Evolutionary conservation across 2,797 vertebrate genomes (phyloP).

Genomic region (Knipowitschia caucasica): DNA sequence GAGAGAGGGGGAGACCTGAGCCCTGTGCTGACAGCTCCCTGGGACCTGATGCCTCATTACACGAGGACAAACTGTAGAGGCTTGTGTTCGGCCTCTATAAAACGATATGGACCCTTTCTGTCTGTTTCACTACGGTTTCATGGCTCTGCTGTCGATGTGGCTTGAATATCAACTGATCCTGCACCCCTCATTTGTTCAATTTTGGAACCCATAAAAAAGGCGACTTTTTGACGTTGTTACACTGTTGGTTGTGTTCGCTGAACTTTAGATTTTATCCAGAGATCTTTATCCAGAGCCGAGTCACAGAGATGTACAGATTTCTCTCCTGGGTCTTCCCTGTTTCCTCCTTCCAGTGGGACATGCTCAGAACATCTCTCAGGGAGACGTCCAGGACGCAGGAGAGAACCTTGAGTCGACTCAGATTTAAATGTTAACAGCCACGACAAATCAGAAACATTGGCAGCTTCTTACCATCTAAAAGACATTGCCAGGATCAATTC

Average conservation of each 20-base stretch:
- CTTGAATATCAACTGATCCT: constrained; percentile 13
- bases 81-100: constrained; percentile 48
- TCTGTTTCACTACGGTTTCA: constrained; percentile 32
- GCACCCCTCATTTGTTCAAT: neutral
- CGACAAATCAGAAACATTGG: too few relatives aligned
- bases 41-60: constrained; percentile 38
- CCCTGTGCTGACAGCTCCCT: constrained; percentile 49
- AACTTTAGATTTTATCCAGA: too few relatives aligned
- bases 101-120: constrained; percentile 32
- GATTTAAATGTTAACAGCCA: too few relatives aligned
- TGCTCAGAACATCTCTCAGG: too few relatives aligned
- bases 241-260: neutral
- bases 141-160: constrained; percentile 20
- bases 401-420: too few relatives aligned
- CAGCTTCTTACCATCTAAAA: too few relatives aligned
- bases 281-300: too few relatives aligned
- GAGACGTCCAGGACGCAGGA: too few relatives aligned
- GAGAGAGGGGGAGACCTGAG: constrained; percentile 41
- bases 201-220: neutral
- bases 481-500: too few relatives aligned
- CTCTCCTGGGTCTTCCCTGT: too few relatives aligned
- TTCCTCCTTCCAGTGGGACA: too few relatives aligned
- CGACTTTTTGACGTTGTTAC: neutral
- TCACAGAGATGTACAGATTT: too few relatives aligned
- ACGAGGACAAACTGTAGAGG: constrained; percentile 30